Base-by-base conservation (phyloP, 1,140 invertebrate species). In the Acromyrmex heyeri region DNA sequence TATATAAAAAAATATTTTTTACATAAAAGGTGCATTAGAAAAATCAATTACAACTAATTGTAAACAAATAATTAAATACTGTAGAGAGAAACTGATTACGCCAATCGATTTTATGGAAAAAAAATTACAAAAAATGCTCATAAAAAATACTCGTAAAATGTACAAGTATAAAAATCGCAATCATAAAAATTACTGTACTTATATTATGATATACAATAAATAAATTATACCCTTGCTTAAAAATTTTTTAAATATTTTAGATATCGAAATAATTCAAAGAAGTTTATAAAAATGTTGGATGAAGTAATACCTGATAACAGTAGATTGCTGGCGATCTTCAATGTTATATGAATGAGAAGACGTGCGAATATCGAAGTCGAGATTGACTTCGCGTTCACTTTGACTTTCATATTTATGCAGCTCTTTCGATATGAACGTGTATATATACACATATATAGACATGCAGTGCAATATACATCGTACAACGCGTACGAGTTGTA, bases 291-390 rank as follows among this genome's bases (percentile, higher is more conserved):
- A 21, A 53, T 82, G 12, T 73, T 48, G 24, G 6, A 30, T 82
- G 24, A 30, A 8, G 8, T 55, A 48, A 34, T 59, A 7, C 24
- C 3, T n/a, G 55, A 72, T 73, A 61, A 73, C 18, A 12, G 18
- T 48, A 50, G 53, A 73, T 72, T n/a, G 21, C 12, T 55, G n/a
- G 24, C 67, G 6, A 72, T 61, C 18, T 30, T 59, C 24, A 73
- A 82, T 24, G 4, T 82, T 82, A 61, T 18, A 30, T 50, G 67
- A 82, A 61, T 7, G 79, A 48, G 38, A 48, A 73, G n/a, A 82
- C 38, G 78, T 72, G 78, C 65, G 67, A 82, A 82, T 82, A 82
- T 82, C 38, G 38, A 73, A 73, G 18, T 73, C 38, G 79, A 82
- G 79, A 82, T 82, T 82, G 79, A 82, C 67, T 82, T 82, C 38